Conservation (phyloP, 2,797 vertebrate species). For the Lepus oiostolus region DNA sequence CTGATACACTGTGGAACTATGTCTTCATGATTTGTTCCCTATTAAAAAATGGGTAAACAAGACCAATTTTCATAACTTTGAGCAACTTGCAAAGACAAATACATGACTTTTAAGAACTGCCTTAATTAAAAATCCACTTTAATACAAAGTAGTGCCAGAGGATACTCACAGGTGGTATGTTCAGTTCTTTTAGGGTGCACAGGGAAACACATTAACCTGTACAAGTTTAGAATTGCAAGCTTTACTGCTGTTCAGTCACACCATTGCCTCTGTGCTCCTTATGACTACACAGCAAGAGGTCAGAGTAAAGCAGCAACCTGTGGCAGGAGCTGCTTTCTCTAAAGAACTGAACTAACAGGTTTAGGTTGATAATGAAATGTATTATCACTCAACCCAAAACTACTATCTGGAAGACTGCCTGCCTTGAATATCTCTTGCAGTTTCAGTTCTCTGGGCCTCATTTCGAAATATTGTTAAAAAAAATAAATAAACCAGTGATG, state of each 20-base stretch:
- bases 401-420: background rate
- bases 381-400: background rate
- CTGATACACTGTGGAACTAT: slow-evolving; percentile 94
- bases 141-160: background rate
- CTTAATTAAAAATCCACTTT: slow-evolving; percentile 43
- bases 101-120: background rate
- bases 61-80: background rate
- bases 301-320: background rate
- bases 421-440: background rate
- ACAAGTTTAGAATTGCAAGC: background rate
- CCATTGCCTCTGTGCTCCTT: background rate
- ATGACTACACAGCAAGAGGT: background rate
- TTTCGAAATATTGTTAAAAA: background rate
- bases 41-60: slow-evolving; percentile 71
- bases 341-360: background rate
- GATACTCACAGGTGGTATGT: too few relatives aligned
- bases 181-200: background rate
- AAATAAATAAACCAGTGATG: background rate
- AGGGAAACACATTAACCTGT: background rate
- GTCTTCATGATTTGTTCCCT: slow-evolving; percentile 96
- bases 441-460: background rate
- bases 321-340: background rate
- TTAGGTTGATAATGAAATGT: background rate
- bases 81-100: slow-evolving; percentile 10
- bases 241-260: background rate